Percentiles rank a stretch among this genome's conserved stretches.
Evolutionary conservation across 2,888 invertebrate genomes (phyloP).

Genomic region (Cosmopolites sordidus): DNA sequence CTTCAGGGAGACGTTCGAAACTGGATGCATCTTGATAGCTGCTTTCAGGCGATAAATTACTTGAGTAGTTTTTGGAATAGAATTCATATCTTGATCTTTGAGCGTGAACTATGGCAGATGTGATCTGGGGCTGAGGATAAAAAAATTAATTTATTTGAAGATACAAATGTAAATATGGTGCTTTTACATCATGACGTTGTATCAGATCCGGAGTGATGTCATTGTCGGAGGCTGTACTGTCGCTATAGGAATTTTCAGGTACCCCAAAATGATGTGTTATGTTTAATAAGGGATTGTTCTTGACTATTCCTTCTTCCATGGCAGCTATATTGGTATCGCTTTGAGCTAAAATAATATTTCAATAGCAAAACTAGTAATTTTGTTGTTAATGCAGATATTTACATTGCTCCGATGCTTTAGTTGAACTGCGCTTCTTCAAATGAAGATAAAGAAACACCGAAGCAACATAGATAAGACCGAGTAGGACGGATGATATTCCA

Average conservation of each 20-base stretch:
- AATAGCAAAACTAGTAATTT: neutral
- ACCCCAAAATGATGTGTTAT: slow-evolving; percentile 58
- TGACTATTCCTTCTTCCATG: slow-evolving; percentile 67
- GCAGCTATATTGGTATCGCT: slow-evolving; percentile 29
- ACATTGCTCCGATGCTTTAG: slow-evolving; percentile 36
- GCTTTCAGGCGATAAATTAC: slow-evolving; percentile 32
- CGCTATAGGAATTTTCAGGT: slow-evolving; percentile 47
- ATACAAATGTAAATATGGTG: neutral
- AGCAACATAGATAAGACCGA: slow-evolving; percentile 82
- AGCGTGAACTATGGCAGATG: slow-evolving; percentile 71
- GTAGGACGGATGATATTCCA: slow-evolving; percentile 74
- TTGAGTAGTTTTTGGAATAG: neutral
- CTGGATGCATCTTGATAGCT: slow-evolving; percentile 54
- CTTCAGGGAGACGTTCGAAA: slow-evolving; percentile 74
- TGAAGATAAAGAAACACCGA: slow-evolving; percentile 80
- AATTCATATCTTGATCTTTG: slow-evolving; percentile 23
- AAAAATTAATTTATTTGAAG: slow-evolving; percentile 12
- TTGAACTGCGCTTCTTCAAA: slow-evolving; percentile 60
- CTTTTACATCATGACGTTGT: slow-evolving; percentile 37
- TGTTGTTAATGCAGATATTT: slow-evolving; percentile 21
- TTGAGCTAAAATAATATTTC: slow-evolving; percentile 3
- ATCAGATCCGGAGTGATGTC: slow-evolving; percentile 54
- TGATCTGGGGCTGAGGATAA: slow-evolving; percentile 54
- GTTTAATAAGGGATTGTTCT: slow-evolving; percentile 69
- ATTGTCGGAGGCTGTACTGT: slow-evolving; percentile 64